Base-by-base conservation (phyloP, 92 coral and sea anemone species). In the Siderastrea siderea region DNA sequence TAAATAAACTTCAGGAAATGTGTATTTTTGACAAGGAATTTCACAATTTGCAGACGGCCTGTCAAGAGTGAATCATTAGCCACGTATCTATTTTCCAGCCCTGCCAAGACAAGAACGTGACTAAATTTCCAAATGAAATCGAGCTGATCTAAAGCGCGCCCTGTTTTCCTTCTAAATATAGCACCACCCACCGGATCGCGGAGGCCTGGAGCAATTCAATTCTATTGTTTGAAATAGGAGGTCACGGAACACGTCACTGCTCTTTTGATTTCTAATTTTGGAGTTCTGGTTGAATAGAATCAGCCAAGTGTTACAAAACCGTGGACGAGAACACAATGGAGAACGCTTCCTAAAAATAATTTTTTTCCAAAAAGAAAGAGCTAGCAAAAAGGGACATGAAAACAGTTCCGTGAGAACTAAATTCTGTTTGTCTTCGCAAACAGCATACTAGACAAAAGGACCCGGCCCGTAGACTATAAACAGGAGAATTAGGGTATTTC, bases 31-130 rank as follows among this genome's bases (percentile, higher is more conserved):
- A 52, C 16, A 51, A 50, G 51, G 60, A 59, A 66, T 52, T 14
- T 80, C 38, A 44, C 51, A 26, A 43, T 38, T 52, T 19, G 52
- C 64, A 80, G 84, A 48, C 86, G 5, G 17, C 4, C 58, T 82
- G 86, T 82, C 86, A 82, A 46, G 63, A 45, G 59, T 15, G 64
- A 7, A 15, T 47, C 64, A 57, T 69, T 72, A 19, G 13, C 67
- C 58, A 17, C 13, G 65, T 13, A 82, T 71, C 68, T 57, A 57
- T 47, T 82, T 26, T 47, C 66, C 38, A 11, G 17, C 47, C 86
- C 47, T 19, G 62, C 63, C 69, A 3, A 26, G 80, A 84, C 63
- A 47, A 54, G 47, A 74, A 84, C 87, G 87, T 84, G 87, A 84
- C 58, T 84, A n/a, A n/a, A 51, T 65, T 65, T 80, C 38, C 38